Percentiles rank a stretch among this genome's conserved stretches.
These are phyloP conservation scores for Macroglossus sobrinus DNA, from an alignment of 2,113 vertebrate species.

Conservation along the genomic window DNA sequence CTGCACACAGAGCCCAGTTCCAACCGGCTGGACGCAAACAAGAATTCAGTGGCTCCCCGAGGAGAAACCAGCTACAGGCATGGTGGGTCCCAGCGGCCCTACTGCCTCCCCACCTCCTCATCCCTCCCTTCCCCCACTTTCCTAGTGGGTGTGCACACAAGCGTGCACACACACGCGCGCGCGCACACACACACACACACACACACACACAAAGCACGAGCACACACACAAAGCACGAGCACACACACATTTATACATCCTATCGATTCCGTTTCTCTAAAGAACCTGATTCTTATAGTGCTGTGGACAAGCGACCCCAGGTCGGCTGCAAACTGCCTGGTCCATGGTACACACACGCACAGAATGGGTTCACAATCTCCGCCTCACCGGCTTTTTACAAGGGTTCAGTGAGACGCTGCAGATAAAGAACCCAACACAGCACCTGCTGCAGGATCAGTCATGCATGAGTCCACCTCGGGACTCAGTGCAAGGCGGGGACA, in stretches of 20 bases:
- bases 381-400: background rate
- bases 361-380: background rate
- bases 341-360: rapidly evolving
- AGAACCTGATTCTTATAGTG: background rate
- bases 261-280: background rate
- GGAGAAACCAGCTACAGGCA: background rate
- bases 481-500: too few species aligned
- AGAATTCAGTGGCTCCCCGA: background rate
- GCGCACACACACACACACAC: too few species aligned
- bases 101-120: background rate
- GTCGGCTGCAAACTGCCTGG: background rate
- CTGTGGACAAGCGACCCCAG: too few species aligned
- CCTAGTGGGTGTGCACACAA: rapidly evolving
- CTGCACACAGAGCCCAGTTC: background rate
- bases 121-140: background rate
- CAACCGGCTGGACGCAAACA: background rate
- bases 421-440: background rate
- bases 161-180: rapidly evolving
- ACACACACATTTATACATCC: background rate
- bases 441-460: background rate
- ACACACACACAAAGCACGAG: too few species aligned
- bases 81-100: background rate
- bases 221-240: rapidly evolving
- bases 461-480: background rate
- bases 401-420: too few species aligned